Conservation (phyloP, 2,797 vertebrate genomes). For the Dendrocincla tyrannina region DNA sequence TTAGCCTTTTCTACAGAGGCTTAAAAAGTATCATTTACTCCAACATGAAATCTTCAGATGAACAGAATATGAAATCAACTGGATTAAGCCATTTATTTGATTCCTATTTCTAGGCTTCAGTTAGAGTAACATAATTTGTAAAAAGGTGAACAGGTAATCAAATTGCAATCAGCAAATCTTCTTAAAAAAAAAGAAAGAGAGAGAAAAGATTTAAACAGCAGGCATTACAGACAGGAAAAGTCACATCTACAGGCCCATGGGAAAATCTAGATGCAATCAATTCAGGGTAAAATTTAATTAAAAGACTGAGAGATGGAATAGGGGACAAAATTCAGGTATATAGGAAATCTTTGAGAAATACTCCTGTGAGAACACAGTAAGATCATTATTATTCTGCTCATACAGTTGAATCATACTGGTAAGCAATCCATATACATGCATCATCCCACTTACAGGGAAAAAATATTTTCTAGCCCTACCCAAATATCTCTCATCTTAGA, state of each 20-base stretch:
- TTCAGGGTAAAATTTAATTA: slow-evolving; percentile 44
- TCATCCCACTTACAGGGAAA: not conserved
- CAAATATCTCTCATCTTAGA: not conserved
- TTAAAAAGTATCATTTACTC: not conserved
- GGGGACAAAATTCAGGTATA: slow-evolving; percentile 18
- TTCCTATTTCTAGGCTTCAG: slow-evolving; percentile 44
- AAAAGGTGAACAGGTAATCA: slow-evolving; percentile 50
- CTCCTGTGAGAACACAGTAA: not conserved
- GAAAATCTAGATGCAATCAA: slow-evolving; percentile 43
- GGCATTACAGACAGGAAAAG: slow-evolving; percentile 5
- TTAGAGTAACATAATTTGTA: slow-evolving; percentile 40
- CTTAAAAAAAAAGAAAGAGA: not conserved
- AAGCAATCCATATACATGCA: not conserved
- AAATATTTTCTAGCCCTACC: not conserved
- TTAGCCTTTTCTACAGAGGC: not conserved
- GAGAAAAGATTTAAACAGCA: slow-evolving; percentile 42
- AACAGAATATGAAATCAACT: not conserved
- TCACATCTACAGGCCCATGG: not conserved
- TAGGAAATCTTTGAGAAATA: slow-evolving; percentile 47
- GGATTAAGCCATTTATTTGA: not conserved
- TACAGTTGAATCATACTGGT: not conserved
- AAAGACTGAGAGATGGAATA: not conserved
- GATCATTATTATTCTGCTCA: slow-evolving; percentile 30
- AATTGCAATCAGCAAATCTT: slow-evolving; percentile 51
- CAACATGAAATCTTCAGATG: not conserved